Evolutionary conservation across 2,113 vertebrate species (phyloP), one percentile per base, ranked within the genome.

Genomic region (Petroica traversi): DNA sequence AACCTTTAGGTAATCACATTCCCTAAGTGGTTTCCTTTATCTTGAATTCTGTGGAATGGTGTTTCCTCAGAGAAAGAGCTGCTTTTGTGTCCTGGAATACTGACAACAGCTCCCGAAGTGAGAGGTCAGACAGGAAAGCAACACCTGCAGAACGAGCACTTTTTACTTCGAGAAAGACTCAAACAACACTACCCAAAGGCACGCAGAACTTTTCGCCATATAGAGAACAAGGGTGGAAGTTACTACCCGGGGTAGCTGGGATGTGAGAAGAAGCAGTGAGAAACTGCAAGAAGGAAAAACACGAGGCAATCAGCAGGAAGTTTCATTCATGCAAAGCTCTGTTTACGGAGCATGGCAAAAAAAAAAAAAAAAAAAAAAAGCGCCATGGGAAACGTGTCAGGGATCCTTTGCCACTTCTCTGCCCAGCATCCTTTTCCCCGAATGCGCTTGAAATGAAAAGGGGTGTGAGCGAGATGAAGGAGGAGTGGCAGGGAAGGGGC

Each of bases 141-240:
- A 31, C 18, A 33, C 8, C 45, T 52, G 33, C 31, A 69, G 55
- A 79, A 23, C 2, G 0, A 72, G 7, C 6, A 1, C 29, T 66
- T 87, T 79, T 23, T 8, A 5, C 9, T 49, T 29, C 41, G 51
- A 33, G n/a, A 41, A 41, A 68, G n/a, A 33, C 58, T 61, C 5
- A 9, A 33, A 19, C 3, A 1, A 3, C 4, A 17, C 43, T 41
- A 36, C 36, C 34, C 19, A 31, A 29, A 75, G 41, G 4, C 2
- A 2, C 24, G 8, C 24, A 49, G 19, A n/a, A 29, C 7, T 16
- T 19, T 67, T 63, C 34, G 23, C 43, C 34, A 31, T 49, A 18
- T 0, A 41, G 26, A 77, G 18, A 48, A 7, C 38, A 31, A 36
- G 31, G 6, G 1, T n/a, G 38, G 26, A 66, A 3, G 1, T 33